Base-by-base conservation (phyloP, 1,140 invertebrate genomes). In the Phymorhynchus buccinoides region DNA sequence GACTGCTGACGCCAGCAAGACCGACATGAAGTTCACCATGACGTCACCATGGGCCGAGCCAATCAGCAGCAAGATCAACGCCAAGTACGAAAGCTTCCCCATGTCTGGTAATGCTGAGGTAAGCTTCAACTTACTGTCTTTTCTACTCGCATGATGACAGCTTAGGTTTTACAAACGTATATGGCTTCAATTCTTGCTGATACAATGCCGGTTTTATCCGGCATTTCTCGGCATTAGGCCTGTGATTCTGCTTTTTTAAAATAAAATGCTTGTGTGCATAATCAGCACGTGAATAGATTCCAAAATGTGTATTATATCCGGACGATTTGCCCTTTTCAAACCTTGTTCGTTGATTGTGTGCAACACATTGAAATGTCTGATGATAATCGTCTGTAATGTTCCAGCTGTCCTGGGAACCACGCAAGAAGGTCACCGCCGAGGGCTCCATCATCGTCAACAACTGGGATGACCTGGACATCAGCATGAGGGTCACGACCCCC, bases 381-480 rank as follows among this genome's bases (percentile, higher is more conserved):
- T 9, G 48, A 18, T 14, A 18, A 9, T 52, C 22, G 12, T 9
- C 48, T 52, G 48, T 18, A 4, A n/a, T n/a, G 22, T 73, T 79
- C 4, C 77, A 79, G 77, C 52, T 79, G 27, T 79, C 77, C 3
- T 56, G 77, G 77, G n/a, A 52, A 52, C 77, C 77, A 52, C 41
- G 77, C 7, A 79, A 56, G 41, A 52, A 48, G 77, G 77, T 79
- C 2, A 79, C 77, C 14, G 77, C 77, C 42, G 77, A 79, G 9
- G 77, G 77, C 3, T 79, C 77, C 37, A n/a, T 52, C 42, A 32
- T 14, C 42, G 1, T 52, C 3, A 79, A 79, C 77, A 79, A 52
- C 77, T 79, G 77, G 77, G 77, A 79, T 39, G 30, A 83, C 82
- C 66, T 83, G 41, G 82, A 83, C 66, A 48, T 83, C 56, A 83